phyloP scores from a whole-genome alignment of 1,140 invertebrate genomes.

The Elysia chlorotica region DNA sequence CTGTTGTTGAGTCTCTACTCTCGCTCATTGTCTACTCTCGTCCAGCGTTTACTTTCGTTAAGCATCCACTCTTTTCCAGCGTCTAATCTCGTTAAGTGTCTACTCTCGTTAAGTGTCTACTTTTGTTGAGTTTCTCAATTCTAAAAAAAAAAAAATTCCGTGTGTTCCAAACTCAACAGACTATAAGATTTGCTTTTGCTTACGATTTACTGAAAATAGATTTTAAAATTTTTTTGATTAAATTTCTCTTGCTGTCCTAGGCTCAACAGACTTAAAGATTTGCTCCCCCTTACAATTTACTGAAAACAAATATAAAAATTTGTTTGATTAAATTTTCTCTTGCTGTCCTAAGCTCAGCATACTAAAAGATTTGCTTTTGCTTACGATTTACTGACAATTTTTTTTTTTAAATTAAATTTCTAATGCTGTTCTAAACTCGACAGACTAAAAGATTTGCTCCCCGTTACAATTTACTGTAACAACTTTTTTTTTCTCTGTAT shows the following conservation, averaged over 20 bases:
- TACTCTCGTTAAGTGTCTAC: too few species aligned
- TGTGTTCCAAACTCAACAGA: neutral
- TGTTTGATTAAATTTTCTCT: neutral
- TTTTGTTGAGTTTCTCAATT: too few species aligned
- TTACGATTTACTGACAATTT: neutral
- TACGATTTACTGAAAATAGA: too few species aligned
- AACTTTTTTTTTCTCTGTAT: too few species aligned
- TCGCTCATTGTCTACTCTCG: neutral
- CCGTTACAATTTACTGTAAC: too few species aligned
- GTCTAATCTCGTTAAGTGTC: neutral
- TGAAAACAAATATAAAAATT: neutral
- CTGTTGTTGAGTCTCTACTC: neutral
- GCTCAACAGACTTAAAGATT: neutral
- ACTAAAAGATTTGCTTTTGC: neutral
- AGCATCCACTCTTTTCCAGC: neutral
- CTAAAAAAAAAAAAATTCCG: too few species aligned
- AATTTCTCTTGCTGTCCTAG: too few species aligned
- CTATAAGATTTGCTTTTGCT: neutral
- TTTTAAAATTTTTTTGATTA: too few species aligned
- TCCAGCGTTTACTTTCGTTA: neutral
- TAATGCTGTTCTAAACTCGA: neutral
- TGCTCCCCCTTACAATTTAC: neutral
- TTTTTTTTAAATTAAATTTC: neutral
- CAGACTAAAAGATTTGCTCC: conserved; percentile 18
- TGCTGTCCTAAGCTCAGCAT: neutral